These are phyloP conservation scores for Poeciliopsis prolifica DNA, from an alignment of 2,113 vertebrate genomes.

Conservation along the genomic window DNA sequence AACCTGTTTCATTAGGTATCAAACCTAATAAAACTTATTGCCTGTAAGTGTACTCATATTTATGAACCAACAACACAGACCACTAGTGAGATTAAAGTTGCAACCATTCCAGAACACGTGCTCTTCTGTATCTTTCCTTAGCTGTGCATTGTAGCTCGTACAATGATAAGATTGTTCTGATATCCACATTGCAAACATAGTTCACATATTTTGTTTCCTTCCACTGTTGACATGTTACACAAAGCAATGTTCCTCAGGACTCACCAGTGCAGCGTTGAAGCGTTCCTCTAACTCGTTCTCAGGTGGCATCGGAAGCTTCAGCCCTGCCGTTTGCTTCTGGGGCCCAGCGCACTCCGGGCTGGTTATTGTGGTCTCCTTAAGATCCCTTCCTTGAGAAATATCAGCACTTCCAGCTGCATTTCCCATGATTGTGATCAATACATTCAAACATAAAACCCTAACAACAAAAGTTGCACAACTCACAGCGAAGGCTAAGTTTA, in stretches of 20 bases:
- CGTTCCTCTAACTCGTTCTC: constrained; percentile 86
- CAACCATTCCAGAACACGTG: constrained; percentile 49
- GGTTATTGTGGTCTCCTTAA: constrained; percentile 38
- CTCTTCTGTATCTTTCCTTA: constrained; percentile 48
- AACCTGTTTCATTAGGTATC: background rate
- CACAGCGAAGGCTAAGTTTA: too few relatives aligned
- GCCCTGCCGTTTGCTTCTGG: constrained; percentile 62
- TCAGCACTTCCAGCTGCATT: constrained; percentile 86
- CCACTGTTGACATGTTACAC: constrained; percentile 14
- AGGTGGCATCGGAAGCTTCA: constrained; percentile 82
- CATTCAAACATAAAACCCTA: constrained; percentile 1
- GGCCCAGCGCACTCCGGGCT: constrained; percentile 33
- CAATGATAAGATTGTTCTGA: constrained; percentile 46
- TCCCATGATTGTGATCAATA: constrained; percentile 79
- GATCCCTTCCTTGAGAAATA: constrained; percentile 59
- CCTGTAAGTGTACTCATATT: background rate
- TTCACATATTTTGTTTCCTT: constrained; percentile 52
- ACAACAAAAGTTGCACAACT: background rate
- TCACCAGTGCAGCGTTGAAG: constrained; percentile 86
- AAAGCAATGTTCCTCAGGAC: constrained; percentile 30
- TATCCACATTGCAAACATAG: constrained; percentile 58
- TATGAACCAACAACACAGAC: background rate
- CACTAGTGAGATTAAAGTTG: constrained; percentile 26
- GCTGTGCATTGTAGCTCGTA: constrained; percentile 38
- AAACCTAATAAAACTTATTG: too few relatives aligned